Percentiles rank a stretch among this genome's conserved stretches.
Evolutionary conservation across 2,888 invertebrate genomes (phyloP).

Genomic region (Aphidius colemani): DNA sequence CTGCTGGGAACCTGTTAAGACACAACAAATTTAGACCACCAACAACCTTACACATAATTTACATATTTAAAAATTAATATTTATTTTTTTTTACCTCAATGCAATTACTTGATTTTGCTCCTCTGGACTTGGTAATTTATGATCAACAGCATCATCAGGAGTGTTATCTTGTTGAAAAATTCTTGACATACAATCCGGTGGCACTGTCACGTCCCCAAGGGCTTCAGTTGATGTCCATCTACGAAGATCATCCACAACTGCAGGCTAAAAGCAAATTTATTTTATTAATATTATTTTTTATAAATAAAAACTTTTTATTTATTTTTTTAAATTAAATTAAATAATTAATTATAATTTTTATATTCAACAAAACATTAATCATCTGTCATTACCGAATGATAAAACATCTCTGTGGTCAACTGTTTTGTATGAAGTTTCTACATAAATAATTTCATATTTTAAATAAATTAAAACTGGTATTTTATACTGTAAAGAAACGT

Average conservation of each 20-base stretch:
- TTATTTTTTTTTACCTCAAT: slow-evolving; percentile 68
- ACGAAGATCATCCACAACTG: slow-evolving; percentile 76
- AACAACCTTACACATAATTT: neutral
- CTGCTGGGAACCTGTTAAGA: slow-evolving; percentile 76
- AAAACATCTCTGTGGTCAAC: neutral
- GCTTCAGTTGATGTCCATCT: slow-evolving; percentile 86
- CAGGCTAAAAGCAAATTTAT: slow-evolving; percentile 66
- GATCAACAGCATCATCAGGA: slow-evolving; percentile 76
- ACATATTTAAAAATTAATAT: slow-evolving; percentile 4
- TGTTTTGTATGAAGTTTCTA: neutral
- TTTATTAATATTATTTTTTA: neutral
- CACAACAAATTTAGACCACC: neutral
- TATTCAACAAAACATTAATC: too few species aligned
- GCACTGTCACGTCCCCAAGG: slow-evolving; percentile 79
- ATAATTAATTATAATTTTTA: neutral
- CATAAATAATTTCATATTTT: neutral
- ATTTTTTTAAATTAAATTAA: neutral
- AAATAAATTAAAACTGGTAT: slow-evolving; percentile 6
- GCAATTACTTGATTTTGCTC: slow-evolving; percentile 84
- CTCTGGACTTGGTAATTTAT: slow-evolving; percentile 85
- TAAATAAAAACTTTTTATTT: too few species aligned
- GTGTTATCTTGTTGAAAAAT: slow-evolving; percentile 66
- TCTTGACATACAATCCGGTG: slow-evolving; percentile 77
- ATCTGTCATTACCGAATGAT: slow-evolving; percentile 9
- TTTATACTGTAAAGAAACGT: neutral